Evolutionary conservation across 1,140 invertebrate genomes (phyloP).

Genomic region (Riptortus pedestris): DNA sequence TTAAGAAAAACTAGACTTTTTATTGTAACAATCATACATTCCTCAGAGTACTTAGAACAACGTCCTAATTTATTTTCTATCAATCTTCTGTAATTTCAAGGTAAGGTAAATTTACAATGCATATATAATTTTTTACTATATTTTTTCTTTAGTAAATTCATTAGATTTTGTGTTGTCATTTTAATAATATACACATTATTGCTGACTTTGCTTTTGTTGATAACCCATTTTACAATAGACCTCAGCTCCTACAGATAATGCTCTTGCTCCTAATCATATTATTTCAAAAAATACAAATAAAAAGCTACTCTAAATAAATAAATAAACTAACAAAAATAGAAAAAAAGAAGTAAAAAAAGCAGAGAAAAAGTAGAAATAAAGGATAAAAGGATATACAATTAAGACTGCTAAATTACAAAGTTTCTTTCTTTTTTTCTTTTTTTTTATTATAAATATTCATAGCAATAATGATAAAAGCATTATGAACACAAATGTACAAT

Average conservation of each 20-base stretch:
- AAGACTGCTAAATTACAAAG: constrained; percentile 5
- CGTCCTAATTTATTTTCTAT: background rate
- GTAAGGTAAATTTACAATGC: background rate
- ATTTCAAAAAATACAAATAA: background rate
- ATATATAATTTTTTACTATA: background rate
- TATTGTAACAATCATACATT: constrained; percentile 8
- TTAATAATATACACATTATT: constrained; percentile 12
- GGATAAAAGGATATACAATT: background rate
- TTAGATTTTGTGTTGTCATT: constrained; percentile 7
- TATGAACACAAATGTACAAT: constrained; percentile 18
- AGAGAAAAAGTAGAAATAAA: background rate
- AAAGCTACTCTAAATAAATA: too few relatives aligned
- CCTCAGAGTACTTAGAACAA: constrained; percentile 3
- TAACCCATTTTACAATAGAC: too few relatives aligned
- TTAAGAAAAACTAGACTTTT: constrained; percentile 7
- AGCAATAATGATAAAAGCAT: constrained; percentile 9
- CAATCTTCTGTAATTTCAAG: background rate
- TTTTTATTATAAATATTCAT: constrained; percentile 14
- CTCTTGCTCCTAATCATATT: background rate
- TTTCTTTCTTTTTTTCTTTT: background rate
- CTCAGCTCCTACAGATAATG: too few relatives aligned
- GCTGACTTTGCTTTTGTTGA: background rate
- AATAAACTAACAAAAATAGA: too few relatives aligned
- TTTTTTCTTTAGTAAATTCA: constrained; percentile 6
- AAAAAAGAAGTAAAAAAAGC: too few relatives aligned